Base-by-base conservation (phyloP, 2,797 vertebrate genomes). In the Gephyroberyx darwinii region DNA sequence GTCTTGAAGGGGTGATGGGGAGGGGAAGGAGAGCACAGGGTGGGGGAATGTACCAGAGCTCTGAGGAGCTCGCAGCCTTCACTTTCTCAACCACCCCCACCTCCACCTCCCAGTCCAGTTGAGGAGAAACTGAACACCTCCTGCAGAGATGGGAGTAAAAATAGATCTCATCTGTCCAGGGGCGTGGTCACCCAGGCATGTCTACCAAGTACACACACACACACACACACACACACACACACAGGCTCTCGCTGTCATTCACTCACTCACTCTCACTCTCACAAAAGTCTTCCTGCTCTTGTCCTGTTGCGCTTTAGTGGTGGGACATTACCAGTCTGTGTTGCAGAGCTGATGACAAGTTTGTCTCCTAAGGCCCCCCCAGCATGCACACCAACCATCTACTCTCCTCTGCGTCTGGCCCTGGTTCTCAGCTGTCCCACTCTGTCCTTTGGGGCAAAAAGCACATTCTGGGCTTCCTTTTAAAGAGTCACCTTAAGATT, bases 141-240 rank as follows among this genome's bases (percentile, higher is more conserved):
- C 69, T 7, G 55, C 31, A 84, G 88, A 69, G 81, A 52, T 35
- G 56, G 57, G 60, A 47, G 83, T 93, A 94, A 94, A 94, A 92
- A 94, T 95, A 95, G 92, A 78, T 75, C 53, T 90, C 92, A 92
- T 91, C 90, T 94, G 92, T 89, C 59, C 64, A 17, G 69, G 78
- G 89, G 86, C 37, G 81, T 61, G 76, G 82, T 70, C 81, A 77
- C 48, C 9, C 17, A 33, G 47, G 39, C 78, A 69, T 78, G 66
- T 65, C 71, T 66, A 70, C 75, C 54, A 41, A 26, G 31, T 52
- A 19, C n/a, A 14, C 43, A 37, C 33, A 55, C 45, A 60, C 53
- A 3, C 10, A 9, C 55, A 17, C 60, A 43, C 17, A 22, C 55
- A 31, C 59, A 26, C 4, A 26, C 20, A 10, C 39, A 41, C 39